These are phyloP conservation scores for Gobiocypris rarus DNA, from an alignment of 2,113 vertebrate genomes.

Conservation along the genomic window DNA sequence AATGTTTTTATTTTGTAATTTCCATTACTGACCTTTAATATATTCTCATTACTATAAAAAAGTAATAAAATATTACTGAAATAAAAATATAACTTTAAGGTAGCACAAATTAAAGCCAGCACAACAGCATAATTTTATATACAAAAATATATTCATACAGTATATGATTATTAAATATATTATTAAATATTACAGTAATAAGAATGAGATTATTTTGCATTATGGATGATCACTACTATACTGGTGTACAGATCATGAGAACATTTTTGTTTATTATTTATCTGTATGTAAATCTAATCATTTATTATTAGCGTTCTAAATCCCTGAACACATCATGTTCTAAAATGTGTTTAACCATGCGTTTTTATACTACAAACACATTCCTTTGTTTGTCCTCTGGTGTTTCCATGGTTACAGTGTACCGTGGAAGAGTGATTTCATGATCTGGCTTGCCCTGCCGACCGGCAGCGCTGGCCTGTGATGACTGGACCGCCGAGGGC, in stretches of 20 bases:
- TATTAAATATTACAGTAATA: neutral
- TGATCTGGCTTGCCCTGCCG: constrained; percentile 55
- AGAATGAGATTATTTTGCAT: neutral
- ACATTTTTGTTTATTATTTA: neutral
- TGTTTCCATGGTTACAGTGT: constrained; percentile 56
- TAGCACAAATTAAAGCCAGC: neutral
- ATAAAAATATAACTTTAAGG: too few relatives aligned
- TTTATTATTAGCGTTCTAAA: neutral
- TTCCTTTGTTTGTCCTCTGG: constrained; percentile 49
- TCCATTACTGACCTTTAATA: neutral
- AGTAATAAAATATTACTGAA: too few relatives aligned
- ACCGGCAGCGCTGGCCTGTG: constrained; percentile 39
- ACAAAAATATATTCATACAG: too few relatives aligned
- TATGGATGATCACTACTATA: neutral
- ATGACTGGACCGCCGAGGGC: constrained; percentile 2
- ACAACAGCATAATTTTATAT: neutral
- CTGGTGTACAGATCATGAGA: neutral
- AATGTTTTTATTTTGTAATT: neutral
- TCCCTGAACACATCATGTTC: neutral
- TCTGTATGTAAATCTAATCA: neutral
- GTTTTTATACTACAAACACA: constrained; percentile 41
- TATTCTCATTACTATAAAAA: neutral
- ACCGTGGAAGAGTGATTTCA: constrained; percentile 51
- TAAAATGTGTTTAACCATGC: constrained; percentile 11
- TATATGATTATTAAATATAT: neutral